Conservation (phyloP, 1,140 invertebrate species). For the Saxidomus purpurata region DNA sequence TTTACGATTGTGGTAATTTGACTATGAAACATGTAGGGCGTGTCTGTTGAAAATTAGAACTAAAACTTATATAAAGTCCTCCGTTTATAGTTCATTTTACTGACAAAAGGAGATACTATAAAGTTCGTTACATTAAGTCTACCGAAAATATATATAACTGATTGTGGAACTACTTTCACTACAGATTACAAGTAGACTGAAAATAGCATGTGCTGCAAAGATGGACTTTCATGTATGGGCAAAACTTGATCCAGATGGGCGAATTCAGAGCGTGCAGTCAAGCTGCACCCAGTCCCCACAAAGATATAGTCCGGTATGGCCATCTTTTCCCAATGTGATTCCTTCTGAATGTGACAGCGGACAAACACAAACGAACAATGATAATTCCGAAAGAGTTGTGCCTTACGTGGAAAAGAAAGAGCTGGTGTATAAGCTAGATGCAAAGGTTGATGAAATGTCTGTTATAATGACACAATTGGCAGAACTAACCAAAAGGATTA, state of each 20-base stretch:
- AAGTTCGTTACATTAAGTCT: no score
- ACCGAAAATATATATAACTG: no score
- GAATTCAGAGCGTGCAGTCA: slow-evolving; percentile 34
- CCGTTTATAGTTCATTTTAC: no score
- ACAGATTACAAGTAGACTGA: neutral
- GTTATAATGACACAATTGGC: slow-evolving; percentile 30
- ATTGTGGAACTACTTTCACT: no score
- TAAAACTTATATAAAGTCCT: no score
- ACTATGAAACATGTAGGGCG: no score
- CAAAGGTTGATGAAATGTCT: slow-evolving; percentile 40
- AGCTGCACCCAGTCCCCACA: slow-evolving; percentile 11
- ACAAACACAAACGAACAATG: neutral
- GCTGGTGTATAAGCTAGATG: neutral
- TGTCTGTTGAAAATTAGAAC: no score
- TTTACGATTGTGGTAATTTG: no score
- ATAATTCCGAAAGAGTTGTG: slow-evolving; percentile 2
- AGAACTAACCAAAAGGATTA: neutral
- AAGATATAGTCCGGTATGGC: neutral
- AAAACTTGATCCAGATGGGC: slow-evolving; percentile 3
- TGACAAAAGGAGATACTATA: no score
- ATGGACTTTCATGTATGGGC: slow-evolving; percentile 43
- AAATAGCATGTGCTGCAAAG: neutral
- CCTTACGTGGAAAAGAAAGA: slow-evolving; percentile 48
- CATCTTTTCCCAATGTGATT: neutral
- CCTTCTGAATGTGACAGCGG: neutral